phyloP scores from a whole-genome alignment of 2,888 invertebrate species.

The Orthonevra nobilis region DNA sequence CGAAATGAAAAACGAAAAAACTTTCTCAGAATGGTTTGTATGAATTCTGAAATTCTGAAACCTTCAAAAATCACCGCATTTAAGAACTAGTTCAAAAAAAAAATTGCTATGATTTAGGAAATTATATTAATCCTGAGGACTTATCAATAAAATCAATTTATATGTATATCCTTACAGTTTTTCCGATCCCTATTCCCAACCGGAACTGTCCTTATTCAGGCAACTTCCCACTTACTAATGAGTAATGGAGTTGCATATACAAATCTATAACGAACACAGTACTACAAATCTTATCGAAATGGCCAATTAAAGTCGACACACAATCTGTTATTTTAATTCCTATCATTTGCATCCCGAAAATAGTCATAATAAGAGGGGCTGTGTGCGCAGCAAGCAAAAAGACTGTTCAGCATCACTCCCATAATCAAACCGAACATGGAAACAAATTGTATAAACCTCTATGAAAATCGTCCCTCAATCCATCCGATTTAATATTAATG shows the following conservation, averaged over 20 bases:
- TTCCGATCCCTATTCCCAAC: conserved; percentile 12
- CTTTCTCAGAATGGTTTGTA: too few species aligned
- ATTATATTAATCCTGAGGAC: conserved; percentile 34
- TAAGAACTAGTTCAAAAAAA: too few species aligned
- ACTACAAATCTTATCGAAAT: conserved; percentile 8
- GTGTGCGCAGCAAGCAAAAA: neutral
- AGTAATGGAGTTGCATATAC: too few species aligned
- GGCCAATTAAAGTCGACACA: conserved; percentile 1
- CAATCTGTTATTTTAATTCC: neutral
- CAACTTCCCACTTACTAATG: conserved; percentile 9
- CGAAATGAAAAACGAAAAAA: too few species aligned
- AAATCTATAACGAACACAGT: neutral
- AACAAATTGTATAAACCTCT: conserved; percentile 1
- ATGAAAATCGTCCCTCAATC: conserved; percentile 8
- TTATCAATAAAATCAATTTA: conserved; percentile 17
- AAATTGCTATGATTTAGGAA: conserved; percentile 31
- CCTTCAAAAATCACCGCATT: too few species aligned
- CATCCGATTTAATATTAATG: conserved; percentile 49
- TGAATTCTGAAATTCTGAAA: too few species aligned
- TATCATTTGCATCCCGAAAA: conserved; percentile 26
- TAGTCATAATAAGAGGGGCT: conserved; percentile 37
- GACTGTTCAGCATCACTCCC: neutral
- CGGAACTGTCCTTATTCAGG: conserved; percentile 27
- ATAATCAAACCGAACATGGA: neutral
- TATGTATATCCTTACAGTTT: conserved; percentile 30